Evolutionary conservation across 2,797 vertebrate species (phyloP).

Genomic region (Clarias laeviceps): DNA sequence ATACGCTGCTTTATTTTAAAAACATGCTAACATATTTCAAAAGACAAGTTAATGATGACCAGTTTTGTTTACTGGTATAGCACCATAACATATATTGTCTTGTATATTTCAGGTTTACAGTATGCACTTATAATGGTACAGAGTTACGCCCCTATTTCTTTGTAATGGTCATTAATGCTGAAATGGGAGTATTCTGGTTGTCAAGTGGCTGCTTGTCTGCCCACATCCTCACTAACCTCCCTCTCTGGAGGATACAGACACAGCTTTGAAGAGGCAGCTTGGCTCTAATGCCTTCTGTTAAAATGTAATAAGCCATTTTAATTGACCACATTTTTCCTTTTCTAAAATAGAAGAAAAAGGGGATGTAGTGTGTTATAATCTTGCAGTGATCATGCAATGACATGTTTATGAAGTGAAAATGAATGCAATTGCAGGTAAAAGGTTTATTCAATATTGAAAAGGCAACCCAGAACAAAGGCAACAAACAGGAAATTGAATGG

Average conservation of each 20-base stretch:
- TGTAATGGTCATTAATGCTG: constrained; percentile 39
- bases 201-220: neutral
- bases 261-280: constrained; percentile 37
- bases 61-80: neutral
- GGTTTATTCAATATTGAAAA: no score
- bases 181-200: constrained; percentile 16
- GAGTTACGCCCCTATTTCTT: neutral
- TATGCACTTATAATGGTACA: neutral
- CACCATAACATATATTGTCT: neutral
- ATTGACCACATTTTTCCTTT: constrained; percentile 47
- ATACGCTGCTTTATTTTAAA: neutral
- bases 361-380: neutral
- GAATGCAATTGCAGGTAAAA: no score
- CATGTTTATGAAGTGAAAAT: no score
- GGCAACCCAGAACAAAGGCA: no score
- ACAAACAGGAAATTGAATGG: no score
- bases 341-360: neutral
- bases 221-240: constrained; percentile 26
- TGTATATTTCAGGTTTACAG: neutral
- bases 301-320: constrained; percentile 46
- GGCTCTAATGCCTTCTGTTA: constrained; percentile 35
- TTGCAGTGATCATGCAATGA: neutral
- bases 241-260: constrained; percentile 31
- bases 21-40: neutral
- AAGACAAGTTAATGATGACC: neutral